Evolutionary conservation across 2,113 vertebrate genomes (phyloP).

Genomic region (Lycocorax pyrrhopterus): DNA sequence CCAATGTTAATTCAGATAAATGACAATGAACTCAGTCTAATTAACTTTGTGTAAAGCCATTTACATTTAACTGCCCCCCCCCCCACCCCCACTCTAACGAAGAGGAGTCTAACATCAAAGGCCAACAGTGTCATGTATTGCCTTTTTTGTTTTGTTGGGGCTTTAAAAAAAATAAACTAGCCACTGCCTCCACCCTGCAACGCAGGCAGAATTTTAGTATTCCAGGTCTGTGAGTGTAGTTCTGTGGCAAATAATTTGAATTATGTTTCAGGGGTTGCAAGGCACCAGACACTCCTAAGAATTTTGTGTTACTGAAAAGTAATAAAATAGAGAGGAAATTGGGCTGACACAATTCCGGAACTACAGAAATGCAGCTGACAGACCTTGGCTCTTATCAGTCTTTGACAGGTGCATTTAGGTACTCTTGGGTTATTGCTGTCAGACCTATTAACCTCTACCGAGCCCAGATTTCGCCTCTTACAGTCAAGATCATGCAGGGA

Average conservation of each 20-base stretch:
- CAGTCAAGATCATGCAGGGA: not conserved
- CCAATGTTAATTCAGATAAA: not conserved
- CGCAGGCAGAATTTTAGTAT: not conserved
- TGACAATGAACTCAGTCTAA: not conserved
- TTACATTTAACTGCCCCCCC: not conserved
- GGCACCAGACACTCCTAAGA: not conserved
- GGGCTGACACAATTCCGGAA: not conserved
- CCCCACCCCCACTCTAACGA: not conserved
- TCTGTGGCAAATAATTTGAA: not conserved
- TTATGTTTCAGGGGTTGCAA: not conserved
- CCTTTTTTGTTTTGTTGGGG: not conserved
- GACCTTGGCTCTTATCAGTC: not conserved
- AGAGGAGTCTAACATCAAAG: not conserved
- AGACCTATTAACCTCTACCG: not conserved
- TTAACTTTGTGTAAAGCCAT: not conserved
- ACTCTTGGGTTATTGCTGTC: not conserved
- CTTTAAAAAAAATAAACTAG: not conserved
- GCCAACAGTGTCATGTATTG: not conserved
- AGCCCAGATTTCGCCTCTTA: not conserved
- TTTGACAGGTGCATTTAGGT: conserved; percentile 5
- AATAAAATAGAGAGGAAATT: conserved; percentile 36
- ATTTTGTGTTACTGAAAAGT: not conserved
- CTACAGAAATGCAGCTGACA: conserved; percentile 11
- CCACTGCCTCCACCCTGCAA: not conserved
- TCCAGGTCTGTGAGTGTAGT: not conserved